Conservation (phyloP, 53 echinoderm and acorn worm species). For the Patiria pectinifera region DNA sequence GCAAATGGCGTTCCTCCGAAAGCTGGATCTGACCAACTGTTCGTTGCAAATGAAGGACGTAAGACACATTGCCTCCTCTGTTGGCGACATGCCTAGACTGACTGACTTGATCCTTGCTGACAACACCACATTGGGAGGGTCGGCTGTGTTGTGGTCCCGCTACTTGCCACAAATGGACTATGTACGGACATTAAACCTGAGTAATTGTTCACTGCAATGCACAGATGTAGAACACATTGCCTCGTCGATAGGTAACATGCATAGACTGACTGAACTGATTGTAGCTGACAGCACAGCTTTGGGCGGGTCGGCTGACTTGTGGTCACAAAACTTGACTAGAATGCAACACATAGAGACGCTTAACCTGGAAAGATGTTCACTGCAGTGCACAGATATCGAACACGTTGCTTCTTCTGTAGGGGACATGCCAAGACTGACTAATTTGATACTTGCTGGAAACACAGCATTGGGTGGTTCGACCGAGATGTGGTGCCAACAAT, state of each 20-base stretch:
- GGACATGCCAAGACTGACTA: background rate
- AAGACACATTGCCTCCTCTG: too few species aligned
- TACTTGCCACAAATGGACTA: background rate
- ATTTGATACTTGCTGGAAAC: slow-evolving; percentile 4
- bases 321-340: background rate
- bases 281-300: background rate
- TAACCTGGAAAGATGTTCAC: background rate
- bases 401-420: background rate
- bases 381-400: background rate
- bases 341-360: background rate
- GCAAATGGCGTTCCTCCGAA: background rate
- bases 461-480: background rate
- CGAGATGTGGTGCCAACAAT: background rate
- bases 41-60: background rate
- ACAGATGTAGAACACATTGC: slow-evolving; percentile 9
- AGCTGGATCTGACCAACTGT: slow-evolving; percentile 1
- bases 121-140: slow-evolving; percentile 4
- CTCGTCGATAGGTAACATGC: background rate
- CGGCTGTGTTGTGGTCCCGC: background rate
- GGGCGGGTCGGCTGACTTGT: background rate
- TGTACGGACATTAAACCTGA: background rate
- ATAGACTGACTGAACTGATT: background rate
- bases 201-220: background rate
- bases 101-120: background rate
- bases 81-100: too few species aligned